phyloP scores from a whole-genome alignment of 2,113 vertebrate species.

The Xerus inauris region DNA sequence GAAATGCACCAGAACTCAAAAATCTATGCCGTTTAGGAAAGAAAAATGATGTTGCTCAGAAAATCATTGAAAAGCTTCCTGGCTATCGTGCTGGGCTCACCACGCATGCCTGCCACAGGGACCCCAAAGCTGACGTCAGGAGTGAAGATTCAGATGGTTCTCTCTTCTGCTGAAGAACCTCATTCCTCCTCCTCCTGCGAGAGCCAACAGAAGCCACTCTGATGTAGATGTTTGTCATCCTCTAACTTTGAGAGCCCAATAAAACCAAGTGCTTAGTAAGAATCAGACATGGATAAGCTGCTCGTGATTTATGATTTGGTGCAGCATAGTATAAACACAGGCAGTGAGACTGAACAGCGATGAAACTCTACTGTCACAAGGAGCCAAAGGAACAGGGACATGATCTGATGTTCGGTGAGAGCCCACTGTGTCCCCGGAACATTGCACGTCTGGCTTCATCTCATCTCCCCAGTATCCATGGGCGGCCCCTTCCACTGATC shows the following conservation, averaged over 20 bases:
- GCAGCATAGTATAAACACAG: slow-evolving; percentile 62
- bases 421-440: accelerated
- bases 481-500: background rate
- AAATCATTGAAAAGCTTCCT: slow-evolving; percentile 61
- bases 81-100: background rate
- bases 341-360: slow-evolving; percentile 58
- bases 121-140: accelerated
- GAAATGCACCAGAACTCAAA: slow-evolving; percentile 2
- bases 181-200: background rate
- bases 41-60: slow-evolving; percentile 55
- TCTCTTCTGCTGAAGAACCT: background rate
- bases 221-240: background rate
- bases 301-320: slow-evolving; percentile 71
- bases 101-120: accelerated
- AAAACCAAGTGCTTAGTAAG: slow-evolving; percentile 60
- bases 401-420: background rate
- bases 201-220: background rate
- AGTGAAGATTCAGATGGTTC: background rate
- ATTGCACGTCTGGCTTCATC: background rate
- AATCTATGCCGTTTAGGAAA: slow-evolving; percentile 54
- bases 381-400: background rate
- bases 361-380: slow-evolving; percentile 68
- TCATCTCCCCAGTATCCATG: accelerated
- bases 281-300: slow-evolving; percentile 60
- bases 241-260: slow-evolving; percentile 55